A percentile compares a stretch with the other conserved stretches of the same genome.
Evolutionary conservation across 2,888 invertebrate species (phyloP).

Genomic region (Bugula neritina): DNA sequence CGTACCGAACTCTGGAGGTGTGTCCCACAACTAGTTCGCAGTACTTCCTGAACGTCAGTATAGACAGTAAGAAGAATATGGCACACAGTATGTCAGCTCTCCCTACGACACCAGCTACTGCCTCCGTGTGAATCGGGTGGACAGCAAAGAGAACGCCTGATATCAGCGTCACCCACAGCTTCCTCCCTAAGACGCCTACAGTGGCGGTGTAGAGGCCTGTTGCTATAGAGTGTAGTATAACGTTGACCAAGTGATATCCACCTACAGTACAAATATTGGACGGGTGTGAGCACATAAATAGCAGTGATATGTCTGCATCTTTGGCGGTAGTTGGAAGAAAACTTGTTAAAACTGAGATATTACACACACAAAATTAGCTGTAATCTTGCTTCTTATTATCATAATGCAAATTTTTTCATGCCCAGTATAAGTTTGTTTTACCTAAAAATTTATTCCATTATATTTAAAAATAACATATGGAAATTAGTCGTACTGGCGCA

Average conservation of each 20-base stretch:
- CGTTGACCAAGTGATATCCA: constrained; percentile 68
- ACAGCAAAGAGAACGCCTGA: constrained; percentile 82
- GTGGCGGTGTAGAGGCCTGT: constrained; percentile 75
- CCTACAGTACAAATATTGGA: constrained; percentile 4
- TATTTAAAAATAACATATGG: too few relatives aligned
- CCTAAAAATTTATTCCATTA: too few relatives aligned
- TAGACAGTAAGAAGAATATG: constrained; percentile 79
- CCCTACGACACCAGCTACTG: constrained; percentile 82
- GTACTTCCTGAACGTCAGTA: constrained; percentile 68
- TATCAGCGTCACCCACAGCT: constrained; percentile 57
- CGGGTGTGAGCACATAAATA: too few relatives aligned
- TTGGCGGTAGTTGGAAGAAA: too few relatives aligned
- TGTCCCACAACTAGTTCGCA: constrained; percentile 35
- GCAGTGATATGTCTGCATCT: too few relatives aligned
- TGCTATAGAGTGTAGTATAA: constrained; percentile 76
- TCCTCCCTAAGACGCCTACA: constrained; percentile 57
- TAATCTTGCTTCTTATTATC: too few relatives aligned
- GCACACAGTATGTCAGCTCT: constrained; percentile 88
- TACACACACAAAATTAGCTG: too few relatives aligned
- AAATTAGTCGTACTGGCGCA: too few relatives aligned
- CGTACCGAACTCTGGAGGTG: not conserved
- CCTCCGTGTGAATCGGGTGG: constrained; percentile 94
- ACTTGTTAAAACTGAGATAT: too few relatives aligned
- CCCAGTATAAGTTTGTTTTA: too few relatives aligned
- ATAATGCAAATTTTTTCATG: too few relatives aligned